phyloP scores from a whole-genome alignment of 1,140 invertebrate genomes.

The Drosophila carrolli region DNA sequence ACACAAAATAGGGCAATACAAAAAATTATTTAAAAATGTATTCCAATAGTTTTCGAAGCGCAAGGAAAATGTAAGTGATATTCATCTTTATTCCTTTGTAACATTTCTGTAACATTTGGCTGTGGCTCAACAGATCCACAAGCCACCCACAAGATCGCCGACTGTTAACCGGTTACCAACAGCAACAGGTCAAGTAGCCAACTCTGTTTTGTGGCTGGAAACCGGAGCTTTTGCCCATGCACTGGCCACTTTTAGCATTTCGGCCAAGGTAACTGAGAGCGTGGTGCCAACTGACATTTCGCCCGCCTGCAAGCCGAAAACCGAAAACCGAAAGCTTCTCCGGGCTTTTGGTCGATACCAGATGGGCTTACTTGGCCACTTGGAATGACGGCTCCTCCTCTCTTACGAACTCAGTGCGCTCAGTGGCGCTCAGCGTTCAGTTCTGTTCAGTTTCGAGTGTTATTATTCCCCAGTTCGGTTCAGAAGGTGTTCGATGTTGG shows the following conservation, averaged over 20 bases:
- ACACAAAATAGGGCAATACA: too few species aligned
- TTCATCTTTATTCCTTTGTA: not conserved
- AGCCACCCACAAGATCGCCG: conserved; percentile 3
- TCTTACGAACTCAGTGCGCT: conserved; percentile 59
- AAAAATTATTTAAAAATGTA: too few species aligned
- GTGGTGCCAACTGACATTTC: conserved; percentile 17
- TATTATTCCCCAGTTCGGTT: conserved; percentile 25
- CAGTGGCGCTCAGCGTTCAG: conserved; percentile 15
- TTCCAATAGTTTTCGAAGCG: too few species aligned
- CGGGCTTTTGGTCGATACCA: not conserved
- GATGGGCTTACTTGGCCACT: conserved; percentile 20
- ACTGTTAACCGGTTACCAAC: conserved; percentile 13
- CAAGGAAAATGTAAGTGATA: too few species aligned
- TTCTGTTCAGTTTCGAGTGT: not conserved
- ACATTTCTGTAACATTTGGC: conserved; percentile 21
- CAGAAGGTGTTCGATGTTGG: conserved; percentile 71
- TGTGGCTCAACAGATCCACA: not conserved
- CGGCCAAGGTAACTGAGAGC: conserved; percentile 65
- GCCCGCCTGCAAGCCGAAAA: too few species aligned
- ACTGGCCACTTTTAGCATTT: conserved; percentile 47
- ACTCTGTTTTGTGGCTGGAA: conserved; percentile 1
- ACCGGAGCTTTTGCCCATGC: conserved; percentile 11
- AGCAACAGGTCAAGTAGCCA: conserved; percentile 55
- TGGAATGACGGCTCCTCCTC: conserved; percentile 12
- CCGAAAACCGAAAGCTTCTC: conserved; percentile 17